A percentile compares a stretch with the other conserved stretches of the same genome.
Conservation (phyloP, 2,113 vertebrate genomes). For the Tyrannus savana region DNA sequence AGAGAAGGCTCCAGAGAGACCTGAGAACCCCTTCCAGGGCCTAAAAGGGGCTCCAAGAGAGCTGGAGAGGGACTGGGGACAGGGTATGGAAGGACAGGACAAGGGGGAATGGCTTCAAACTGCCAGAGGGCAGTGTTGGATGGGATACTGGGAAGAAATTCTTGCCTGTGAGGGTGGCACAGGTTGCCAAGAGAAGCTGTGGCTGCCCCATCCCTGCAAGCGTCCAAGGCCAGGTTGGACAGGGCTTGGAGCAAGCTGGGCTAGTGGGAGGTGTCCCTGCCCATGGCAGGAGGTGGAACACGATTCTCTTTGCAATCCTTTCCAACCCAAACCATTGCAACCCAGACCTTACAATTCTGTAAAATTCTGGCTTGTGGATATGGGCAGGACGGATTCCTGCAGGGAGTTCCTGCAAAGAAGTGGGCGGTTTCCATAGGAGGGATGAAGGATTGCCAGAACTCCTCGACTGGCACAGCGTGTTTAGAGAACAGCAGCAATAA, state of each 20-base stretch:
- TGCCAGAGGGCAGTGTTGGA: too few species aligned
- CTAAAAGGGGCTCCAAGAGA: neutral
- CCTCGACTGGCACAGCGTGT: neutral
- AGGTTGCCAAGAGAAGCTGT: neutral
- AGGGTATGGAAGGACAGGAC: neutral
- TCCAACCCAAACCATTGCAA: neutral
- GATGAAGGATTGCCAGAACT: neutral
- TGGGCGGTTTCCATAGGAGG: neutral
- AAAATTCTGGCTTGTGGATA: neutral
- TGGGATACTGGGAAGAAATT: neutral
- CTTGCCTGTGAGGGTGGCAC: neutral
- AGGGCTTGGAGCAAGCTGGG: fast-evolving
- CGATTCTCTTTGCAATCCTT: neutral
- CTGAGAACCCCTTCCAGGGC: neutral
- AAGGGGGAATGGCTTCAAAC: neutral
- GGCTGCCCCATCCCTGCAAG: neutral
- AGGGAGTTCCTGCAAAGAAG: neutral
- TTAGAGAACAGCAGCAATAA: neutral
- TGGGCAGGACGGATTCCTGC: neutral
- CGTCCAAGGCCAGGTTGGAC: fast-evolving
- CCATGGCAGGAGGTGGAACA: fast-evolving
- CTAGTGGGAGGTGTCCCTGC: neutral
- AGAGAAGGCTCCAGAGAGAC: neutral
- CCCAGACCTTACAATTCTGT: neutral
- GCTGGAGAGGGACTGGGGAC: neutral